These are phyloP conservation scores for Papilio gigon DNA, from an alignment of 2,888 invertebrate species.

Conservation along the genomic window DNA sequence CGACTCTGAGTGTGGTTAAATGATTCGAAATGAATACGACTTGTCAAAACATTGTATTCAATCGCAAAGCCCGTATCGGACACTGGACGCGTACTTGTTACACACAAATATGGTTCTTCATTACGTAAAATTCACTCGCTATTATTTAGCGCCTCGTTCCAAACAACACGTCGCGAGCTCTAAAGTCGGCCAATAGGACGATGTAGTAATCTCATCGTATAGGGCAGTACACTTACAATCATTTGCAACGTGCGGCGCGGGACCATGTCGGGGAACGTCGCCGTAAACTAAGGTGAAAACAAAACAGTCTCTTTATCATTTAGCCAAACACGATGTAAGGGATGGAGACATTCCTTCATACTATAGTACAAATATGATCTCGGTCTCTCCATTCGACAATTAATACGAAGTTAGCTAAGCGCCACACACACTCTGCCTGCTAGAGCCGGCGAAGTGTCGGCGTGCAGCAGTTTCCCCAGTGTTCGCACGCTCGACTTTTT, in stretches of 20 bases:
- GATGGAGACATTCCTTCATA: too few relatives aligned
- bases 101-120: not conserved
- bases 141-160: not conserved
- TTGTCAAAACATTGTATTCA: not conserved
- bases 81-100: not conserved
- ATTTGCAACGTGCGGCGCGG: not conserved
- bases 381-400: too few relatives aligned
- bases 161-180: not conserved
- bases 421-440: too few relatives aligned
- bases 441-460: too few relatives aligned
- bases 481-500: constrained; percentile 55
- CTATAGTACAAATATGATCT: too few relatives aligned
- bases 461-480: constrained; percentile 40
- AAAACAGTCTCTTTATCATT: too few relatives aligned
- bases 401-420: too few relatives aligned
- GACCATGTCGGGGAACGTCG: too few relatives aligned
- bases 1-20: not conserved
- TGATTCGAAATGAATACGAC: too few relatives aligned
- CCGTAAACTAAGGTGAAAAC: too few relatives aligned
- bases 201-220: not conserved
- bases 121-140: not conserved
- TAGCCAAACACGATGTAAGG: too few relatives aligned
- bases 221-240: too few relatives aligned
- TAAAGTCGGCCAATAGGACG: not conserved
- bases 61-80: not conserved